Evolutionary conservation across 2,888 invertebrate species (phyloP).

Genomic region (Osmoderma eremita): DNA sequence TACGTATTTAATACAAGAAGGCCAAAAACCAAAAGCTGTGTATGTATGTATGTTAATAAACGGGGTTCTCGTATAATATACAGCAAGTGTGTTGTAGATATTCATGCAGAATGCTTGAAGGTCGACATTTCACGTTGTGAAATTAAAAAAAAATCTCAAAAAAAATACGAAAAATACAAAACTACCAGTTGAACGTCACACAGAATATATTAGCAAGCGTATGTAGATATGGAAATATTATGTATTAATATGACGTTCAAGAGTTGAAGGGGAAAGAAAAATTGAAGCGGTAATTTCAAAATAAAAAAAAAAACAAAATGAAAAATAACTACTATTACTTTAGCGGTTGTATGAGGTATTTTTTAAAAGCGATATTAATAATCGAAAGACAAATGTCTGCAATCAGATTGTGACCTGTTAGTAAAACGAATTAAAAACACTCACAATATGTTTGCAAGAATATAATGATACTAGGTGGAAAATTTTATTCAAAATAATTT

Average conservation of each 20-base stretch:
- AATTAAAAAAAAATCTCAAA: constrained; percentile 34
- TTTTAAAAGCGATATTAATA: constrained; percentile 50
- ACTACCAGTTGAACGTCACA: constrained; percentile 36
- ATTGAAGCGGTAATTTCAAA: constrained; percentile 41
- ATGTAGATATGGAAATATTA: constrained; percentile 4
- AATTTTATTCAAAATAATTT: not conserved
- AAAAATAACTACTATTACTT: constrained; percentile 36
- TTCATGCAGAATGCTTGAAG: constrained; percentile 65
- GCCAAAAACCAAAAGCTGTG: constrained; percentile 56
- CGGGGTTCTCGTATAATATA: constrained; percentile 51
- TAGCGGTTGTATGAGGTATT: constrained; percentile 41
- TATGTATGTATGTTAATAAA: constrained; percentile 51
- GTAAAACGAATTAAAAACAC: constrained; percentile 49
- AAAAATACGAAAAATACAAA: constrained; percentile 24
- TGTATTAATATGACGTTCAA: constrained; percentile 39
- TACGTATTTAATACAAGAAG: constrained; percentile 40
- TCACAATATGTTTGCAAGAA: constrained; percentile 58
- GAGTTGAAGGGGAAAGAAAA: constrained; percentile 29
- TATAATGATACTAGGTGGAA: constrained; percentile 36
- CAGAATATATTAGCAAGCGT: constrained; percentile 16
- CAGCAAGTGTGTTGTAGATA: constrained; percentile 46
- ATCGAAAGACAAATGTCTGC: constrained; percentile 51
- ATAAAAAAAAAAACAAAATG: constrained; percentile 1
- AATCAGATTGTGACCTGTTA: constrained; percentile 59
- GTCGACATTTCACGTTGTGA: constrained; percentile 50